Conservation (phyloP, 2,113 vertebrate species). For the Gambusia affinis region DNA sequence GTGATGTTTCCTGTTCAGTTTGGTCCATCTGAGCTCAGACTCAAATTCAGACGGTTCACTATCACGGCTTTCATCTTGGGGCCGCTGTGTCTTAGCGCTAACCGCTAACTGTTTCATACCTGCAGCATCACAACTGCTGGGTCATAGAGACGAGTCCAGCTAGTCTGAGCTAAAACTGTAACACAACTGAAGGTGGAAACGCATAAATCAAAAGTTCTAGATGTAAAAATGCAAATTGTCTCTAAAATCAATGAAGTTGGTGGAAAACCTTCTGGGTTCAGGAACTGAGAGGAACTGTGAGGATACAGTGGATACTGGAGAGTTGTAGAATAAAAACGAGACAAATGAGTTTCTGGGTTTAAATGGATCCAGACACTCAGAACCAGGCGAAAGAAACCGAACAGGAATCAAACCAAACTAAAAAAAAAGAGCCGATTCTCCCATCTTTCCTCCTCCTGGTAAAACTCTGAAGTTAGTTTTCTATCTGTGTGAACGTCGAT, state of each 20-base stretch:
- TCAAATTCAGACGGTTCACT: not conserved
- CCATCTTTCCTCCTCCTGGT: too few relatives aligned
- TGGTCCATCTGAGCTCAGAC: not conserved
- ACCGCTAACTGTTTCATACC: not conserved
- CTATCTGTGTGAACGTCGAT: not conserved
- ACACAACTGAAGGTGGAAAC: not conserved
- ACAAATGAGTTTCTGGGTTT: not conserved
- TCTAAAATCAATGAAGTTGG: too few relatives aligned
- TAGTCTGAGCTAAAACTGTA: not conserved
- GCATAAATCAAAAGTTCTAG: not conserved
- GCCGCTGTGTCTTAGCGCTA: not conserved
- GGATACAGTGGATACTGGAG: too few relatives aligned
- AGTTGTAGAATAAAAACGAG: too few relatives aligned
- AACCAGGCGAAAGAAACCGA: not conserved
- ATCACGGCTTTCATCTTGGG: not conserved
- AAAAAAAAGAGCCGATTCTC: too few relatives aligned
- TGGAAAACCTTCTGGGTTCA: too few relatives aligned
- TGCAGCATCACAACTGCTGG: not conserved
- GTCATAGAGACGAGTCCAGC: not conserved
- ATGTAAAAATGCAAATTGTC: too few relatives aligned
- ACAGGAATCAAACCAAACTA: not conserved
- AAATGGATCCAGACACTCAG: not conserved
- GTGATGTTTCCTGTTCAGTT: not conserved
- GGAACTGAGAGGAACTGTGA: too few relatives aligned
- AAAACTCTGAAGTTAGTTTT: too few relatives aligned